phyloP scores from a whole-genome alignment of 2,888 invertebrate genomes.

The Cryptus viduatorius region DNA sequence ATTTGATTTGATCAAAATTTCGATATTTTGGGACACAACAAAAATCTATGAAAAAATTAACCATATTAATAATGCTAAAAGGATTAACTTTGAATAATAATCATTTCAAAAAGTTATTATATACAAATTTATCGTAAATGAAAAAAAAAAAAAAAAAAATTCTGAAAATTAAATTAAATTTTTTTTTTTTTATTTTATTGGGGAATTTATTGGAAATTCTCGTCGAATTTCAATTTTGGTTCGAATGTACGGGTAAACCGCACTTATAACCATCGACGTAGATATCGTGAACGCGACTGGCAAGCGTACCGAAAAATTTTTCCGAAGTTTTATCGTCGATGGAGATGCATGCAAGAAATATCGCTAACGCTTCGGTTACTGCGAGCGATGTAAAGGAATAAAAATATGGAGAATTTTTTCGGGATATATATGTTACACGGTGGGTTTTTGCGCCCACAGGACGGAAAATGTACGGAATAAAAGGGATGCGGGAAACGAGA shows the following conservation, averaged over 20 bases:
- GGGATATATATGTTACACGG: not conserved
- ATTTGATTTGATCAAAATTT: too few species aligned
- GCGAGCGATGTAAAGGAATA: conserved; percentile 21
- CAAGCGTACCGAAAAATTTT: not conserved
- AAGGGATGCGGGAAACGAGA: too few species aligned
- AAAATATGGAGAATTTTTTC: conserved; percentile 23
- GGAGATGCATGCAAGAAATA: conserved; percentile 13
- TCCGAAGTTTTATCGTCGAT: conserved; percentile 24
- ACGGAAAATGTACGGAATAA: conserved; percentile 33
- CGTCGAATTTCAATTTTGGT: too few species aligned
- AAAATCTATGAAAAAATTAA: too few species aligned
- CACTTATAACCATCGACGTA: too few species aligned
- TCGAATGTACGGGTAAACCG: too few species aligned
- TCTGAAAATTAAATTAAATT: too few species aligned
- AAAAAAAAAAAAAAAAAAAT: conserved; percentile 9
- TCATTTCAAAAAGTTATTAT: not conserved
- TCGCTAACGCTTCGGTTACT: conserved; percentile 22
- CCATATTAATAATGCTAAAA: too few species aligned
- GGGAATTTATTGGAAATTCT: too few species aligned
- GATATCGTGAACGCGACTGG: not conserved
- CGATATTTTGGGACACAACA: too few species aligned
- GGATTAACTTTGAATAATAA: too few species aligned
- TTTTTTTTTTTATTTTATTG: not conserved
- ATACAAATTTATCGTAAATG: not conserved
- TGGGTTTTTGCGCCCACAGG: not conserved